Base-by-base conservation (phyloP, 2,113 vertebrate species). In the Cheilinus undulatus region DNA sequence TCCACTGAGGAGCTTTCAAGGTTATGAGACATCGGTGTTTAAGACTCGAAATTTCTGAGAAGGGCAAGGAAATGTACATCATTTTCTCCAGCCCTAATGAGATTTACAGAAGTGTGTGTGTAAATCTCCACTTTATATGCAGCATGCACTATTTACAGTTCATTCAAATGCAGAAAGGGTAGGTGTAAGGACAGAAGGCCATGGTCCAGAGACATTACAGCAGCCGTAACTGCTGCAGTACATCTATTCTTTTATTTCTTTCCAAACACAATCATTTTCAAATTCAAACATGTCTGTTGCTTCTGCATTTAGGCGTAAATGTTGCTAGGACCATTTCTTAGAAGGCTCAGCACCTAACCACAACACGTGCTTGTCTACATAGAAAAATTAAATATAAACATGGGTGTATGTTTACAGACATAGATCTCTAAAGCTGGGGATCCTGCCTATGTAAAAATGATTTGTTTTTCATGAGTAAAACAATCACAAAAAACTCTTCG, bases 401-500 rank as follows among this genome's bases (percentile, higher is more conserved):
- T 10, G 26, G 32, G 62, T 53, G 46, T 63, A 54, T 79, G 66
- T 86, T 89, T 64, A 69, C 68, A 0, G 17, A 78, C 51, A 65
- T 34, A 45, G 45, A 86, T 73, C 38, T 26, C 43, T 66, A 69
- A 81, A 79, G 46, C 58, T 43, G 5, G 36, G 43, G 67, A 86
- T 76, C 50, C 27, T 32, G 63, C 57, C 77, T 81, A 84, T 74
- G 46, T 74, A 53, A 32, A 54, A 52, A 15, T 69, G 30, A 60
- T 56, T 84, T 43, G 24, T 65, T 80, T 60, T 69, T 64, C 28
- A 67, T 78, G 61, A 69, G 73, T 65, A 60, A 82, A 82, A 82
- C 73, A 84, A 76, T 83, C 50, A 66, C 45, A 78, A 54, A 78
- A 80, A 77, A 71, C 32, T 36, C 61, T 73, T 53, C 69, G n/a